Base-by-base conservation (phyloP, 2,797 vertebrate genomes). In the Trachops cirrhosus region DNA sequence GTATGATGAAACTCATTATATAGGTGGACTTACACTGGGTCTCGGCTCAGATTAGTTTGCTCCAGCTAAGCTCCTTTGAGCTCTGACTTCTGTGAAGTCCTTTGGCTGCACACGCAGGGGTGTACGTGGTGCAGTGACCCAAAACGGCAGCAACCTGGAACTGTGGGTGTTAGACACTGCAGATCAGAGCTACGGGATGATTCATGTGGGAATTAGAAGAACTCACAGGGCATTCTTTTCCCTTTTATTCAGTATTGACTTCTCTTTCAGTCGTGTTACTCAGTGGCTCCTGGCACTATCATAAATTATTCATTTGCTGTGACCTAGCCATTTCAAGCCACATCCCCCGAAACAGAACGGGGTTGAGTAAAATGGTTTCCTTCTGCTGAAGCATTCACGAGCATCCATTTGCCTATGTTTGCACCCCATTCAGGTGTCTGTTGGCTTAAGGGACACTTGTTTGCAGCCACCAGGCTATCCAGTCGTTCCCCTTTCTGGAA, bases 271-370 rank as follows among this genome's bases (percentile, higher is more conserved):
- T 93, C 84, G 84, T 59, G 82, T 92, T 94, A 93, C 95, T 94
- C 92, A 91, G 77, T 94, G 96, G 70, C 89, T 93, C 82, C 80
- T 71, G 82, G 93, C 92, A 59, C 73, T 64, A 96, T 96, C 64
- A 96, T 96, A 97, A 96, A 96, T 97, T 97, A 97, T 97, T 96
- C 96, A 97, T 93, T 91, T 52, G 71, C 77, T 93, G 82, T 89
- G 92, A 94, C 93, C 93, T 86, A 89, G 96, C 92, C 96, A 82
- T 97, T 95, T 95, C 95, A 41, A 95, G 90, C 93, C 92, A 77
- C 89, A 94, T 94, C 71, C 91, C 85, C 74, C 2, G 12, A 94
- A 97, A 96, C 80, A 93, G 96, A 95, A 93, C 78, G 90, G 68
- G 57, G 37, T 82, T 95, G 83, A 74, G 71, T 59, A 74, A 82